Conservation (phyloP, 2,797 vertebrate genomes). For the Leptoclinus maculatus region DNA sequence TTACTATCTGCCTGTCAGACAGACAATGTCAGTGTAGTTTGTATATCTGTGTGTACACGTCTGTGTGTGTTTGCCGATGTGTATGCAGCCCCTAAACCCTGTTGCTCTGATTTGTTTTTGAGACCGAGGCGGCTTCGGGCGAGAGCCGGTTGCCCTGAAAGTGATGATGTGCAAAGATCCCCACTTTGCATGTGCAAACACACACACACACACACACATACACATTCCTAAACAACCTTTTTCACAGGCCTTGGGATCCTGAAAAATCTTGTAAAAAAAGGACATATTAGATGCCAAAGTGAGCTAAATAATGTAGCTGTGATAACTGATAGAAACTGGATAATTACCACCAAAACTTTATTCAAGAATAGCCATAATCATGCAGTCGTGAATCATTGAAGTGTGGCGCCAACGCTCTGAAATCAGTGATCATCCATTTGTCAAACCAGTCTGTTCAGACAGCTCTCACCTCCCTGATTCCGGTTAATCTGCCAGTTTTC, state of each 20-base stretch:
- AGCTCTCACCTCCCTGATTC: slow-evolving; percentile 4
- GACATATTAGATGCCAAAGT: not conserved
- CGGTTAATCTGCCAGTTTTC: slow-evolving; percentile 19
- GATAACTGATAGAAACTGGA: not conserved
- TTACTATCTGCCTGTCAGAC: not conserved
- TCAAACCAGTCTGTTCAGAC: slow-evolving; percentile 6
- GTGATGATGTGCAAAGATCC: not conserved
- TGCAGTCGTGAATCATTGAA: not conserved
- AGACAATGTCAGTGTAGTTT: slow-evolving; percentile 24
- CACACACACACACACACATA: not conserved
- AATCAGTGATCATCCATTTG: slow-evolving; percentile 20
- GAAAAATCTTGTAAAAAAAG: not conserved
- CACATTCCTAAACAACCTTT: not conserved
- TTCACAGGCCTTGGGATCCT: not conserved
- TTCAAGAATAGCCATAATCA: not conserved
- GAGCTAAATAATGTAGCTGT: not conserved
- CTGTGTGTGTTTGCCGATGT: not conserved
- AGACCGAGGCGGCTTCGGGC: slow-evolving; percentile 3
- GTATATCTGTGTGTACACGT: not conserved
- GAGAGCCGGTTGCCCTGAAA: slow-evolving; percentile 8
- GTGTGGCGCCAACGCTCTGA: not conserved
- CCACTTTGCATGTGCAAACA: not conserved
- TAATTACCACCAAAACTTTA: not conserved
- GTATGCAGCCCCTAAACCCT: slow-evolving; percentile 5
- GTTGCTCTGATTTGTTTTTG: slow-evolving; percentile 19